Evolutionary conservation across 2,797 vertebrate species (phyloP), one percentile per base, ranked within the genome.

Genomic region (Enteromius argenteus): DNA sequence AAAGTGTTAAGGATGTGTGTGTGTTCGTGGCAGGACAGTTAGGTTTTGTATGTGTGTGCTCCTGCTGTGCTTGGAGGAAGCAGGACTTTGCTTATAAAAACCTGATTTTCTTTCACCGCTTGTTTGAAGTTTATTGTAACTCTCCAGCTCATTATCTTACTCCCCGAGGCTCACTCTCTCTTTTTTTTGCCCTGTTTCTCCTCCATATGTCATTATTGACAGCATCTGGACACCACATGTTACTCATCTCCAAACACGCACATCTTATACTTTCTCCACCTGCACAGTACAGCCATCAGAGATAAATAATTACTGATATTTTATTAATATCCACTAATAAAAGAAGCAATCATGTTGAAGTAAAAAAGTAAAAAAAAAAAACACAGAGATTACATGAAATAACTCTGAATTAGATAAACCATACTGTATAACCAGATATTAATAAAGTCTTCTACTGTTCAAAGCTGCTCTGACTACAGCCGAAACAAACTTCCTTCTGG

Each of bases 221-320:
- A 81, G 87, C 94, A 95, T 95, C 94, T 95, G 94, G 94, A 90
- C 86, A 90, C 82, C 94, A 95, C 87, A 94, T 94, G 94, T 73
- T 84, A 74, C 83, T 92, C 88, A 91, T 89, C 90, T 89, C 84
- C 78, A 72, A n/a, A 88, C 84, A 79, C 37, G 37, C 32, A 81
- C 60, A 76, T 17, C 72, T 69, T 23, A 32, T 74, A 49, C 81
- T 73, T 7, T n/a, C 5, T 46, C 82, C 68, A 86, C 62, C 46
- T 84, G 39, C 32, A 46, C 21, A 73, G 68, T 81, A 74, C 64
- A 71, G 39, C 23, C 77, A 58, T 66, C n/a, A 66, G 0, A 7
- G 72, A 88, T 58, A 39, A 27, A 27, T 27, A 27, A 27, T 27
- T 27, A 27, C 27, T 27, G 27, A 27, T 27, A 27, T 27, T 27